Conservation (phyloP, 2,113 vertebrate species). For the Saimiri boliviensis region DNA sequence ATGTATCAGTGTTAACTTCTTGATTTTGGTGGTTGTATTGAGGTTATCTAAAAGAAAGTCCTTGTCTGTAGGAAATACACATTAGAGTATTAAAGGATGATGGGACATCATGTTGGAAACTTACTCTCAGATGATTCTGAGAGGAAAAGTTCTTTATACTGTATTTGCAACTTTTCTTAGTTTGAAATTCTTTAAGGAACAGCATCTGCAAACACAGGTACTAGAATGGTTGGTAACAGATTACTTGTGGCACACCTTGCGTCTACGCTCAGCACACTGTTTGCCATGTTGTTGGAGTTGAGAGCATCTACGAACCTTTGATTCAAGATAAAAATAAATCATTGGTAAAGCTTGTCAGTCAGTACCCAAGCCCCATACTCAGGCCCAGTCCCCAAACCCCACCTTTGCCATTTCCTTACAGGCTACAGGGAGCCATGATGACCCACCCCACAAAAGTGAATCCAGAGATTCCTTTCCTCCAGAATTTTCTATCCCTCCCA, state of each 20-base stretch:
- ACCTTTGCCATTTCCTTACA: not conserved
- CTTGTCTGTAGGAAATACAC: not conserved
- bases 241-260: not conserved
- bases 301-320: not conserved
- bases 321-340: not conserved
- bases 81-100: not conserved
- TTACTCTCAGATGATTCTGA: not conserved
- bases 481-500: not conserved
- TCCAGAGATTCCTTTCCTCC: not conserved
- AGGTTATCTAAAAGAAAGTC: not conserved
- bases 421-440: not conserved
- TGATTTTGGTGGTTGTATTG: not conserved
- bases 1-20: not conserved
- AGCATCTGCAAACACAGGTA: not conserved
- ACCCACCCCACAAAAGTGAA: not conserved
- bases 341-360: not conserved
- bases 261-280: not conserved
- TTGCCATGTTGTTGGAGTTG: not conserved
- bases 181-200: constrained; percentile 3
- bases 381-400: not conserved
- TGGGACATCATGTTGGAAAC: not conserved
- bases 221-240: not conserved
- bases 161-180: not conserved
- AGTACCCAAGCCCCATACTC: not conserved
- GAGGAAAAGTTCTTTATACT: not conserved